phyloP scores from a whole-genome alignment of 2,113 vertebrate genomes.

The Rhadina sibilatrix region DNA sequence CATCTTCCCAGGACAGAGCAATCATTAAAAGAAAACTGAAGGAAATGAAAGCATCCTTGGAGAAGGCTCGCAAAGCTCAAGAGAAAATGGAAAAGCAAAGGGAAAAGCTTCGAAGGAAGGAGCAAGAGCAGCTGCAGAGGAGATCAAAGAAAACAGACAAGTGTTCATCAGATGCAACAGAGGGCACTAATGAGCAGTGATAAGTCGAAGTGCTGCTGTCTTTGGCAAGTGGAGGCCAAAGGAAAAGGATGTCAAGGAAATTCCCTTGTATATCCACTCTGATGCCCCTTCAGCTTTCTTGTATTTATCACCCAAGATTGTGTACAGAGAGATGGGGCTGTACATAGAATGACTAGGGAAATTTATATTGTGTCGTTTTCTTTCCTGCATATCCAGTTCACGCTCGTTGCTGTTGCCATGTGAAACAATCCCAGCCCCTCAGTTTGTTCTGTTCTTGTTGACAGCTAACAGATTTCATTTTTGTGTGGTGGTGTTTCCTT shows the following conservation, averaged over 20 bases:
- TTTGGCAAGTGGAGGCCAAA: not conserved
- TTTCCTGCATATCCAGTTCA: constrained; percentile 37
- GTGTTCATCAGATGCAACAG: constrained; percentile 14
- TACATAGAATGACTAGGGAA: constrained; percentile 17
- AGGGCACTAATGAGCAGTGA: constrained; percentile 70
- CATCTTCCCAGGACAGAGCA: constrained; percentile 86
- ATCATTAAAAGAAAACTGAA: constrained; percentile 93
- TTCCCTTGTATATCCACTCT: not conserved
- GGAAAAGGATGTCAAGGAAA: too few relatives aligned
- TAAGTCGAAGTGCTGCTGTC: not conserved
- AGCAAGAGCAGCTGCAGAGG: constrained; percentile 83
- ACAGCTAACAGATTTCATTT: constrained; percentile 26
- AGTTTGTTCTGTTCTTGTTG: constrained; percentile 16
- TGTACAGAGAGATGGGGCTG: not conserved
- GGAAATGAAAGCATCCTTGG: constrained; percentile 87
- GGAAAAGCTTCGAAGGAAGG: constrained; percentile 83
- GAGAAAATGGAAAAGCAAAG: constrained; percentile 91
- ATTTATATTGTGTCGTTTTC: constrained; percentile 21
- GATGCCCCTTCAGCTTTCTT: constrained; percentile 11
- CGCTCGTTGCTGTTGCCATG: constrained; percentile 35
- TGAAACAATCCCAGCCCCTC: not conserved
- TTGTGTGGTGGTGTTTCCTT: constrained; percentile 22
- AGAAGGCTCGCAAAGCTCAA: constrained; percentile 86
- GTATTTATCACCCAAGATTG: not conserved
- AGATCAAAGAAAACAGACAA: constrained; percentile 69